Base-by-base conservation (phyloP, 2,797 vertebrate genomes). In the Cuculus canorus region DNA sequence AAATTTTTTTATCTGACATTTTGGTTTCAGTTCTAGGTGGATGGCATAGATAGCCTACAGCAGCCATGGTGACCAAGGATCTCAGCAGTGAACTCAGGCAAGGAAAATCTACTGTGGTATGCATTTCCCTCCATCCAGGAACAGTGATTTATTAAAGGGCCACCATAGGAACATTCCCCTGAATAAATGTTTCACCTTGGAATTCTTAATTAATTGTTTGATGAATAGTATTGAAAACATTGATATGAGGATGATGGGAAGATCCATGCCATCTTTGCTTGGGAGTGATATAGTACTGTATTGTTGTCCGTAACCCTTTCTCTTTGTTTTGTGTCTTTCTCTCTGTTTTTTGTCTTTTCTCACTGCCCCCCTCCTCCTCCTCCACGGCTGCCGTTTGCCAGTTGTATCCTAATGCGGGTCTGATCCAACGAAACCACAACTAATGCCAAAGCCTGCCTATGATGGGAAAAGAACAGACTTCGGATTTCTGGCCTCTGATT, bases 21-120 rank as follows among this genome's bases (percentile, higher is more conserved):
- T 9, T 86, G 18, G 45, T 88, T 90, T 33, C 52, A 97, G 97
- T 94, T 95, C 97, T 98, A 57, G 98, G 97, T 66, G 98, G 97
- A 32, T 98, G 97, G 95, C 98, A 97, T 96, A 98, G 96, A 92
- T 98, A 97, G 18, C 17, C 97, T 86, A 98, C 98, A 97, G 97
- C 97, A 85, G 98, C 97, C 45, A 97, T 98, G 98, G 97, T 97
- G 14, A 98, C 95, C 21, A 98, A 91, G 87, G 98, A 98, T 94
- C 93, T 98, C 73, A 98, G 98, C 32, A 98, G 97, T 93, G 97
- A 98, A 96, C 92, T 98, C 89, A 92, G 96, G 30, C 96, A 96
- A 86, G 89, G 96, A 88, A 97, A 96, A 57, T 96, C 96, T 41
- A 97, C 97, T 91, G 96, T 98, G 86, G 95, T 98, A 90, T 98